Percentiles rank a stretch among this genome's conserved stretches.
Evolutionary conservation across 2,113 vertebrate species (phyloP).

Genomic region (Cavia aperea): DNA sequence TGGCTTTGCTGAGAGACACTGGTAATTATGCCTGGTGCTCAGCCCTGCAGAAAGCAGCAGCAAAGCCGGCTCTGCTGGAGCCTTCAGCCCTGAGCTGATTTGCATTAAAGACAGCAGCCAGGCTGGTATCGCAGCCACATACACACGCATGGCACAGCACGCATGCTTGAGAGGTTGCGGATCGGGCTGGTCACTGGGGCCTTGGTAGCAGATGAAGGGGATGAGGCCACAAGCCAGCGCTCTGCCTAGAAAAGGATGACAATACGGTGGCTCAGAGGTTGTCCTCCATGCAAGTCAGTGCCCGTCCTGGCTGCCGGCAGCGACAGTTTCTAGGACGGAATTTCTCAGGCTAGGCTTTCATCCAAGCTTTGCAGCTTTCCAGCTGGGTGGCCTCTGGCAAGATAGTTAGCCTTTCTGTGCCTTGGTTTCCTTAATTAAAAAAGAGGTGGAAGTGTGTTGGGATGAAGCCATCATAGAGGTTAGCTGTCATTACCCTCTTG

Average conservation of each 20-base stretch:
- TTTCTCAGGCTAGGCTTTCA: neutral
- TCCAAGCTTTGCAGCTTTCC: neutral
- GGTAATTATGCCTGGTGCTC: neutral
- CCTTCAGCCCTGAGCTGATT: neutral
- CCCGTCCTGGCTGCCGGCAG: neutral
- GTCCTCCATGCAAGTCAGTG: neutral
- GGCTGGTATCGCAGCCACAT: neutral
- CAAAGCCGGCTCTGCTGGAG: neutral
- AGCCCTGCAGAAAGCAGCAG: neutral
- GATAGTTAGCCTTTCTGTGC: neutral
- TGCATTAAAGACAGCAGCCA: slow-evolving; percentile 22
- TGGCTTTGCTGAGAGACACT: neutral
- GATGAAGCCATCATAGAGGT: neutral
- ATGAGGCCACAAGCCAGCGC: neutral
- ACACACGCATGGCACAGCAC: neutral
- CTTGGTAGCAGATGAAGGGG: neutral
- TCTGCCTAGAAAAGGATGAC: neutral
- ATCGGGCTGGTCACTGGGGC: neutral
- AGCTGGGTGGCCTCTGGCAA: neutral
- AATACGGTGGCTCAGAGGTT: neutral
- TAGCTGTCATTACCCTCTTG: neutral
- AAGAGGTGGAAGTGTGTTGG: neutral
- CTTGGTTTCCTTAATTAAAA: neutral
- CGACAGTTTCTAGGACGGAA: neutral
- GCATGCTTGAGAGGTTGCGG: neutral